These are phyloP conservation scores for Pegea sp. DNA, from an alignment of 23 tunicate genomes.

Conservation along the genomic window DNA sequence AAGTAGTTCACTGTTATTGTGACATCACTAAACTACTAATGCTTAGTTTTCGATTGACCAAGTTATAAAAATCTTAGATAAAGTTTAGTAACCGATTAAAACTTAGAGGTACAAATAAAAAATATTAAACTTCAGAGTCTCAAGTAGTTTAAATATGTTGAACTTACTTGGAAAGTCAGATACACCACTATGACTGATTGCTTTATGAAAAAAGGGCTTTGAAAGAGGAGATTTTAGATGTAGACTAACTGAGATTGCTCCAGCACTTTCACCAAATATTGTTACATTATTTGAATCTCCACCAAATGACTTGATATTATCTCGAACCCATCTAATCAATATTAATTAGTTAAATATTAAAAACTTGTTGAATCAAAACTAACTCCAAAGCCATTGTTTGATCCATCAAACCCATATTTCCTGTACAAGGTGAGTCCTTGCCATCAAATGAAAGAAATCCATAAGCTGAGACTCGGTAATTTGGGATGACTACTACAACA, in stretches of 20 bases:
- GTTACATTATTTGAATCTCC: slow-evolving; percentile 1
- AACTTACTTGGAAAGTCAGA: slow-evolving; percentile 5
- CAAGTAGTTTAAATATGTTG: no score
- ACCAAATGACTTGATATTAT: no score
- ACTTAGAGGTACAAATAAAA: no score
- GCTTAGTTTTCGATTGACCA: no score
- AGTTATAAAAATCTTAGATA: no score
- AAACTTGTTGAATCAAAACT: no score
- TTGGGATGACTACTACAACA: slow-evolving; percentile 28
- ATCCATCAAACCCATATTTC: slow-evolving; percentile 25
- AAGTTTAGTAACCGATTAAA: no score
- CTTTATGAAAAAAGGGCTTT: slow-evolving; percentile 5
- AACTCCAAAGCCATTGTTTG: slow-evolving; percentile 25
- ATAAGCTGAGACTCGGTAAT: slow-evolving; percentile 13
- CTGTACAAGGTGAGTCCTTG: slow-evolving; percentile 8
- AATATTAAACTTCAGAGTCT: no score
- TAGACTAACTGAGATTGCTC: slow-evolving; percentile 3
- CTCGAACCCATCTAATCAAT: slow-evolving; percentile 7
- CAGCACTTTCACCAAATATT: slow-evolving; percentile 16
- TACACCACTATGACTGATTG: slow-evolving; percentile 10
- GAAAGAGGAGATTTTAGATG: slow-evolving; percentile 5
- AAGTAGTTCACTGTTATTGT: no score
- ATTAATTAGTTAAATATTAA: no score
- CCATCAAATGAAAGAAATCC: slow-evolving; percentile 26
- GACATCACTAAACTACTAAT: no score